These are phyloP conservation scores for Drosophila nasuta DNA, from an alignment of 1,140 invertebrate genomes.

Conservation along the genomic window DNA sequence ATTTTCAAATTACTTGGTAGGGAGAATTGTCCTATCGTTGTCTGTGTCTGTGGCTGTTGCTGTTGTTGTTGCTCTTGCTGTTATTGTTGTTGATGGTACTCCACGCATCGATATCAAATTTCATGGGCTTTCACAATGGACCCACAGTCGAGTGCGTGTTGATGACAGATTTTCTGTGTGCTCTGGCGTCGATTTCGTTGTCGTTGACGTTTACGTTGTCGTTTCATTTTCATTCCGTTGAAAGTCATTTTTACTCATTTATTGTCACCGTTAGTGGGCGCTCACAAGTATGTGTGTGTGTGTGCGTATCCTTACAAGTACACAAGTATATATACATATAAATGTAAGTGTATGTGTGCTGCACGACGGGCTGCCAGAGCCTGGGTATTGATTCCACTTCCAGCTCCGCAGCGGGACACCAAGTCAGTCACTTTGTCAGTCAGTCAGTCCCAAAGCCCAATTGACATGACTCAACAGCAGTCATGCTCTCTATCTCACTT, in stretches of 20 bases:
- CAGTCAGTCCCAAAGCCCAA: constrained; percentile 62
- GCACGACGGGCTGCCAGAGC: constrained; percentile 58
- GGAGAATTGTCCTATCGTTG: constrained; percentile 17
- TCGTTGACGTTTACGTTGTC: constrained; percentile 41
- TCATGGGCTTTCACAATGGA: constrained; percentile 72
- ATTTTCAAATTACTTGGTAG: constrained; percentile 27
- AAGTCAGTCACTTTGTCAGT: constrained; percentile 17
- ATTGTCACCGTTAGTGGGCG: constrained; percentile 77
- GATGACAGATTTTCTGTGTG: constrained; percentile 75
- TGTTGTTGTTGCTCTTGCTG: constrained; percentile 12
- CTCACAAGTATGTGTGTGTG: constrained; percentile 38
- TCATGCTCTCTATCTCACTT: constrained; percentile 27
- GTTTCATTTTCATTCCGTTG: constrained; percentile 78
- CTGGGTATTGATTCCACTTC: constrained; percentile 75
- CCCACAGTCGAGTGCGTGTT: constrained; percentile 70
- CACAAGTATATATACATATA: constrained; percentile 22
- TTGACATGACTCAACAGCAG: constrained; percentile 82
- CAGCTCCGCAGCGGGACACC: constrained; percentile 64
- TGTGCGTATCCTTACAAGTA: constrained; percentile 78
- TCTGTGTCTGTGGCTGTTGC: constrained; percentile 2
- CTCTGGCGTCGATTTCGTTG: constrained; percentile 48
- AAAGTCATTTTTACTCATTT: constrained; percentile 83
- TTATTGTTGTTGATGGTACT: constrained; percentile 40
- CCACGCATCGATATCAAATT: constrained; percentile 79
- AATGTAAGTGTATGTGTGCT: background rate